These are phyloP conservation scores for Chelonia mydas DNA, from an alignment of 2,797 vertebrate species.

Conservation along the genomic window DNA sequence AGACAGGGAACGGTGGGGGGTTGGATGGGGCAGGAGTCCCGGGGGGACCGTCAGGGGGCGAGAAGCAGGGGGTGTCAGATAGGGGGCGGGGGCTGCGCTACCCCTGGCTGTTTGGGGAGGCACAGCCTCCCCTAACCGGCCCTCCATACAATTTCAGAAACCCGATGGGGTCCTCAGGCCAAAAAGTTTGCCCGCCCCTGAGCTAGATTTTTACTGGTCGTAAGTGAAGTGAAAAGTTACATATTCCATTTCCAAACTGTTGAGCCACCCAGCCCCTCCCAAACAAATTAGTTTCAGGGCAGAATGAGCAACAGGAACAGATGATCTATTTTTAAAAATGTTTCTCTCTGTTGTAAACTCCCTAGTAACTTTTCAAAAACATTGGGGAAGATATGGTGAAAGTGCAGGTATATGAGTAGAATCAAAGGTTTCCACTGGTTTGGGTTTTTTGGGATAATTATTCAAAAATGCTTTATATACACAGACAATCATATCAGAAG, in stretches of 20 bases:
- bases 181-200: too few species aligned
- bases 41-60: too few species aligned
- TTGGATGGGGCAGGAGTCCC: too few species aligned
- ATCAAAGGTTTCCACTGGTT: neutral
- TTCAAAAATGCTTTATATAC: neutral
- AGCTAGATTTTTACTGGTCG: neutral
- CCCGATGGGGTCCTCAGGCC: too few species aligned
- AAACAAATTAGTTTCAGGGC: neutral
- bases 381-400: neutral
- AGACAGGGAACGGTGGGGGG: too few species aligned
- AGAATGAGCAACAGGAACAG: neutral
- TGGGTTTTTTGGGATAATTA: neutral
- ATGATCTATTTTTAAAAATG: neutral
- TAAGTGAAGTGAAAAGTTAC: slow-evolving; percentile 50
- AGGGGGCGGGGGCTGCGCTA: too few species aligned
- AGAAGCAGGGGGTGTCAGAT: too few species aligned
- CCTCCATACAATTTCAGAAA: too few species aligned
- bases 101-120: too few species aligned
- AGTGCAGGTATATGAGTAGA: neutral
- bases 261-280: slow-evolving; percentile 20
- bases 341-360: neutral
- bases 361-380: neutral
- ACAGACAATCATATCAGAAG: neutral
- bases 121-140: too few species aligned
- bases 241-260: neutral